Evolutionary conservation across 2,888 invertebrate genomes (phyloP).

Genomic region (Eucriotettix oculatus): DNA sequence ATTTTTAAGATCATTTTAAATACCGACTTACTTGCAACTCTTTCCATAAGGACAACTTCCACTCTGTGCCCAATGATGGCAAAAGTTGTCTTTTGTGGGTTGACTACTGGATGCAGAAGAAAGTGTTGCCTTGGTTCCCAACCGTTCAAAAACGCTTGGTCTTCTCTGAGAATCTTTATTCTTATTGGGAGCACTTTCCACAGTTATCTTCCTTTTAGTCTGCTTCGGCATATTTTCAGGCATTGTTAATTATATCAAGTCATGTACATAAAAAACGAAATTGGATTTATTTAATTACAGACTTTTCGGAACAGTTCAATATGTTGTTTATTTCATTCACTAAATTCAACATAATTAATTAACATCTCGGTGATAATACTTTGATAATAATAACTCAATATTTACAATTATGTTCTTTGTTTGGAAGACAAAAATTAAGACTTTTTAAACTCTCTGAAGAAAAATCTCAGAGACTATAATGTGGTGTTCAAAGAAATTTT

Average conservation of each 20-base stretch:
- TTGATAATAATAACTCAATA: too few relatives aligned
- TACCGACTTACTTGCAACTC: conserved; percentile 42
- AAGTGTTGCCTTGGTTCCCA: conserved; percentile 51
- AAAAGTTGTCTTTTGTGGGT: conserved; percentile 34
- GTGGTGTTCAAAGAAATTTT: too few relatives aligned
- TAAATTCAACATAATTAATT: too few relatives aligned
- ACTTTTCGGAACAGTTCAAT: too few relatives aligned
- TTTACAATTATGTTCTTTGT: too few relatives aligned
- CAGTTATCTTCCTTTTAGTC: conserved; percentile 62
- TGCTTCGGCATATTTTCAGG: conserved; percentile 42
- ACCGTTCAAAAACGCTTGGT: conserved; percentile 69
- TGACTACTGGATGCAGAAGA: conserved; percentile 24
- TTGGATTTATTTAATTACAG: too few relatives aligned
- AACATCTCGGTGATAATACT: too few relatives aligned
- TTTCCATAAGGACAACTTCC: conserved; percentile 64
- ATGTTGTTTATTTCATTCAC: too few relatives aligned
- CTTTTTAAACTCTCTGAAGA: too few relatives aligned
- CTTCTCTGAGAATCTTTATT: conserved; percentile 35
- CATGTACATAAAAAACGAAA: too few relatives aligned
- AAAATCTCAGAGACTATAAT: too few relatives aligned
- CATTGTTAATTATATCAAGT: conserved; percentile 2
- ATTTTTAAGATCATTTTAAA: not conserved
- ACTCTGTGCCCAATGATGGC: conserved; percentile 61
- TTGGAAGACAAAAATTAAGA: too few relatives aligned
- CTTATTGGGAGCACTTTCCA: conserved; percentile 53